Base-by-base conservation (phyloP, 1,140 invertebrate species). In the Monomorium pharaonis region DNA sequence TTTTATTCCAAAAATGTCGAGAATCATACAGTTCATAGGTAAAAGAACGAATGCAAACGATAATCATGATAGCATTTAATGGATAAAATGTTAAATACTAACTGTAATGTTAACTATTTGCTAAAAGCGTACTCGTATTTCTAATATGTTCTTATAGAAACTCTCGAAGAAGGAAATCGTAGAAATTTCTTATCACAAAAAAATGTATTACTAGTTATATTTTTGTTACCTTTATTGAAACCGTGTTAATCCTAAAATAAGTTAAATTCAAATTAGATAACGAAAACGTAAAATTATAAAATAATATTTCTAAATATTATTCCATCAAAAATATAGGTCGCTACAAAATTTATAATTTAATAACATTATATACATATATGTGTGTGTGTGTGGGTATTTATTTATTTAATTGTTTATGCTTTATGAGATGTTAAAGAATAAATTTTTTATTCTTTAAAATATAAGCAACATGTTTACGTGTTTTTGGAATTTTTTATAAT, bases 1-100 rank as follows among this genome's bases (percentile, higher is more conserved):
- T 69, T 69, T 80, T 69, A 69, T 42, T 80, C 12, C 6, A 14
- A 12, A 58, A 81, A 56, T 24, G 33, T 56, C 42, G 30, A 21
- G 18, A 63, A 70, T 81, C 18, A 30, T 63, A 63, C 33, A 77
- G 16, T 62, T 77, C 3, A 12, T 62, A 30, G 2, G 10, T 47
- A 62, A 77, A 62, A 62, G 37, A 27, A 62, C 16, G n/a, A 27
- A 44, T 42, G 30, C 21, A 44, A 76, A 76, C 0, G 21, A 27
- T 42, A 37, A 60, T 37, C 18, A 60, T 42, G 16, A 33, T n/a
- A 3, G 37, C 18, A 58, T 30, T 27, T 14, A 33, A 0, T 37
- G 21, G 3, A 76, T 18, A 14, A 60, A 58, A 42, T 54, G 30
- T 76, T 42, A 58, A 33, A 6, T 54, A 3, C 10, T 42, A 58